Conservation (phyloP, 2,888 invertebrate species). For the Chironomus riparius region DNA sequence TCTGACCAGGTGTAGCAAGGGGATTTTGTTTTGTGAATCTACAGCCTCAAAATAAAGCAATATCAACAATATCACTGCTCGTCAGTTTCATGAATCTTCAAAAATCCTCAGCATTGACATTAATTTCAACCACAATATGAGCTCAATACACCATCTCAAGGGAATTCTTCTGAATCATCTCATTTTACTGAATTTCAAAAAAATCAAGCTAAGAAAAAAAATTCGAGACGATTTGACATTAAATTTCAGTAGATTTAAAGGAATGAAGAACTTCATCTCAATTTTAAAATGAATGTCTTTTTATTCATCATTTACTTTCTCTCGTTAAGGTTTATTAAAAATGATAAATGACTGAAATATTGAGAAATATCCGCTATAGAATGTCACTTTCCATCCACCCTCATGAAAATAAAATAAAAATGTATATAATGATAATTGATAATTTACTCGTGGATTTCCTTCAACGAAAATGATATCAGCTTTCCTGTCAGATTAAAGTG, state of each 20-base stretch:
- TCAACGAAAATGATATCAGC: background rate
- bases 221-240: background rate
- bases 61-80: too few relatives aligned
- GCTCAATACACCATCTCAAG: background rate
- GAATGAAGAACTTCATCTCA: too few relatives aligned
- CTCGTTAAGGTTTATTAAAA: conserved; percentile 15
- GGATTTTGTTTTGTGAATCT: too few relatives aligned
- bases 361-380: conserved; percentile 7
- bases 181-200: background rate
- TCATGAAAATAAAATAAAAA: background rate
- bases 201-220: background rate
- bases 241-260: background rate
- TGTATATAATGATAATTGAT: conserved; percentile 22
- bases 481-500: background rate
- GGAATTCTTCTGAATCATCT: background rate
- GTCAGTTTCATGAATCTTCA: too few relatives aligned
- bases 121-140: background rate
- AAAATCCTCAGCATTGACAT: background rate
- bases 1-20: too few relatives aligned
- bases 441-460: conserved; percentile 17
- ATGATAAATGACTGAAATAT: conserved; percentile 25
- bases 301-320: background rate
- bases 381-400: background rate
- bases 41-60: too few relatives aligned
- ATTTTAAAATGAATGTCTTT: too few relatives aligned